phyloP scores from a whole-genome alignment of 2,113 vertebrate genomes.

The Cavia porcellus region DNA sequence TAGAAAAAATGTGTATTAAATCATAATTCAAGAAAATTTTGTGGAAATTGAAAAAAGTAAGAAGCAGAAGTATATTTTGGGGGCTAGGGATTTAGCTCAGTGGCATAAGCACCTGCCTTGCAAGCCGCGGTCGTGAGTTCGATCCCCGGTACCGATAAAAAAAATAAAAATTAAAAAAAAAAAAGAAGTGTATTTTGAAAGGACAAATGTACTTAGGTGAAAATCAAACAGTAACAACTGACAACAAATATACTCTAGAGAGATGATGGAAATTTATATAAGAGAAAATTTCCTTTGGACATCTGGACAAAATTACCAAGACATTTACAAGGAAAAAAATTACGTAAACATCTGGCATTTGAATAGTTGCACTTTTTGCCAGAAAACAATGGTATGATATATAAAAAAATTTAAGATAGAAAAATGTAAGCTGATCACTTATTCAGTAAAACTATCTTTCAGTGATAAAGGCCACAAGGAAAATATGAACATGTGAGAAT shows the following conservation, averaged over 20 bases:
- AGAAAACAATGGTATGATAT: not conserved
- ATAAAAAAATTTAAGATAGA: too few species aligned
- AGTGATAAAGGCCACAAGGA: too few species aligned
- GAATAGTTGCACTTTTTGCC: not conserved
- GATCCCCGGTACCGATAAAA: too few species aligned
- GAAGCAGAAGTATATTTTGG: not conserved
- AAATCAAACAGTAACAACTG: slow-evolving; percentile 16
- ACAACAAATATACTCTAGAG: not conserved
- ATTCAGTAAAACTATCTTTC: too few species aligned
- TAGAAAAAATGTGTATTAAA: not conserved
- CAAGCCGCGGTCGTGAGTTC: too few species aligned
- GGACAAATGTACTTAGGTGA: not conserved
- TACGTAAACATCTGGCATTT: not conserved
- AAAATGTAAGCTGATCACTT: too few species aligned
- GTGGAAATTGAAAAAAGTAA: slow-evolving; percentile 8
- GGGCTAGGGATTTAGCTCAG: too few species aligned
- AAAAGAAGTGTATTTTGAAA: not conserved
- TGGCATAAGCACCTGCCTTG: too few species aligned
- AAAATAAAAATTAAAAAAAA: too few species aligned
- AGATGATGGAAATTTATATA: not conserved
- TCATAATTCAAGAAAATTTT: slow-evolving; percentile 6
- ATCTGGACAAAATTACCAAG: slow-evolving; percentile 5
- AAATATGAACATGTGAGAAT: too few species aligned
- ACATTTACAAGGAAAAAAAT: not conserved
- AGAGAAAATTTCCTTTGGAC: not conserved